These are phyloP conservation scores for Zaprionus ghesquierei DNA, from an alignment of 1,140 invertebrate genomes.

Conservation along the genomic window DNA sequence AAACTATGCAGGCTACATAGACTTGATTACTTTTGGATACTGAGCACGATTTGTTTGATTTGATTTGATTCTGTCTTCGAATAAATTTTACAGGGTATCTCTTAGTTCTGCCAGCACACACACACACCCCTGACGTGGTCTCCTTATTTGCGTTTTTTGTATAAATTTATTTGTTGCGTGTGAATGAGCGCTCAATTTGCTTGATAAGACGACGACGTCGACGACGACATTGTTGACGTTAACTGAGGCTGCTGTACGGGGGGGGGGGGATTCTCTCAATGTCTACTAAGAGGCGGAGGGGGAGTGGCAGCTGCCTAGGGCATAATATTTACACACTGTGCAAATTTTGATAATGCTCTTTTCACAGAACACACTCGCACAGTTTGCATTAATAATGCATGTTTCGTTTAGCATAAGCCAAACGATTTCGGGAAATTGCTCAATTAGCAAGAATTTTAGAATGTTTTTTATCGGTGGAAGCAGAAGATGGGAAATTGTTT, in stretches of 20 bases:
- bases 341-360: conserved; percentile 26
- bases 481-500: not conserved
- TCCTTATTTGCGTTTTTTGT: not conserved
- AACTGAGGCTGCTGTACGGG: conserved; percentile 27
- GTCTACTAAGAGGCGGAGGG: not conserved
- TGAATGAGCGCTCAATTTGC: conserved; percentile 72
- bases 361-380: not conserved
- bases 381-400: conserved; percentile 24
- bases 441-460: not conserved
- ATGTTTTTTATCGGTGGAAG: not conserved
- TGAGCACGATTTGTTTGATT: no score
- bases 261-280: not conserved
- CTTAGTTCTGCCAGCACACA: not conserved
- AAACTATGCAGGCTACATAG: no score
- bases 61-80: no score
- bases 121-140: not conserved
- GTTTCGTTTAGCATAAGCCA: conserved; percentile 17
- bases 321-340: conserved; percentile 4
- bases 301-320: not conserved
- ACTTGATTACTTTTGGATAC: no score
- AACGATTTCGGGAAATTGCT: conserved; percentile 8
- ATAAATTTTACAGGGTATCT: not conserved
- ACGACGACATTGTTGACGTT: conserved; percentile 45
- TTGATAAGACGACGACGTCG: conserved; percentile 60
- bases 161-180: conserved; percentile 70